A percentile compares a stretch with the other conserved stretches of the same genome.
These are phyloP conservation scores for Hydrocynus forskahlii DNA, from an alignment of 2,797 vertebrate species.

Conservation along the genomic window DNA sequence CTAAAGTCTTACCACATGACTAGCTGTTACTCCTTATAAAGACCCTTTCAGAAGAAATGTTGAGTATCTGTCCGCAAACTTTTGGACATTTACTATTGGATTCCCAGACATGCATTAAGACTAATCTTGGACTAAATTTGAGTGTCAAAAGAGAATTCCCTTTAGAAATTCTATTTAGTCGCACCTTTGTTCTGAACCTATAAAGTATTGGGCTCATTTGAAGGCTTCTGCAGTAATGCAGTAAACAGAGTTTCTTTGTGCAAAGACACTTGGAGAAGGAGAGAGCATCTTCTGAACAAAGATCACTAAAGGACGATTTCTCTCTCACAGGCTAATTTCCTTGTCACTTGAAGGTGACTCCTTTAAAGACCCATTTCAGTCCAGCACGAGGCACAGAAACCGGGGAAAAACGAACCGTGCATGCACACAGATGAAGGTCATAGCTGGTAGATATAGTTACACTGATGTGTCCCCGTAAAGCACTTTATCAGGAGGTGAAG, in stretches of 20 bases:
- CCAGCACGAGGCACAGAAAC: neutral
- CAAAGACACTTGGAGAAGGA: neutral
- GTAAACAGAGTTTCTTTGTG: neutral
- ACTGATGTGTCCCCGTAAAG: neutral
- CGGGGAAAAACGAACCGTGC: neutral
- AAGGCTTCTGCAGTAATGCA: neutral
- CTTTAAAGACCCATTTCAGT: neutral
- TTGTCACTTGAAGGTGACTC: neutral
- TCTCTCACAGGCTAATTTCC: neutral
- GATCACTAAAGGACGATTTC: neutral
- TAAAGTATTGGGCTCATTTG: too few relatives aligned
- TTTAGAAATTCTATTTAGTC: too few relatives aligned
- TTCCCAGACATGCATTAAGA: too few relatives aligned
- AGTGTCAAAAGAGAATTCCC: too few relatives aligned
- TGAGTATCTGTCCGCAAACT: neutral
- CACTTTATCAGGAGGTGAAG: neutral
- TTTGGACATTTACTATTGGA: neutral
- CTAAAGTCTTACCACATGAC: too few relatives aligned
- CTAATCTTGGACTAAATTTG: too few relatives aligned
- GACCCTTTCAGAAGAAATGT: neutral
- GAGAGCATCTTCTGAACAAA: neutral
- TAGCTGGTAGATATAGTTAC: neutral
- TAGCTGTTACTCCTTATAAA: neutral
- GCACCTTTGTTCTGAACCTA: too few relatives aligned
- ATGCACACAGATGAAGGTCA: neutral